Conservation (phyloP, 64 coral and sea anemone genomes). For the Porites australiensis region DNA sequence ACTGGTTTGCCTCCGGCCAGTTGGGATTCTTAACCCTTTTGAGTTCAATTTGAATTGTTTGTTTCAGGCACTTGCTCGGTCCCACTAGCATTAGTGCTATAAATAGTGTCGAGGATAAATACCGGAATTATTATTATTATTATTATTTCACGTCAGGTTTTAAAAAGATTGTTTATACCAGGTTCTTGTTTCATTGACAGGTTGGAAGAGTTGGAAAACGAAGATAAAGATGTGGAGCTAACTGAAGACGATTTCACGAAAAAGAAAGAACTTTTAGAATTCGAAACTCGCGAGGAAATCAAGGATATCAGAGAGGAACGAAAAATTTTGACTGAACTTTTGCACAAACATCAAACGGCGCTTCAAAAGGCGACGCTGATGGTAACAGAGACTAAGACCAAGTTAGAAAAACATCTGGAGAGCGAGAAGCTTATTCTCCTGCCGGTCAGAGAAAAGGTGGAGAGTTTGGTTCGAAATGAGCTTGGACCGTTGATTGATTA, state of each 20-base stretch:
- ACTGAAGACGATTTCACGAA: constrained; percentile 96
- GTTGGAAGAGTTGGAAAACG: constrained; percentile 90
- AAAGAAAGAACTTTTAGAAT: constrained; percentile 95
- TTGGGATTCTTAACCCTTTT: too few relatives aligned
- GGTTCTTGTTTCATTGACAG: neutral
- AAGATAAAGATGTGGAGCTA: constrained; percentile 85
- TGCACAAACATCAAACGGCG: constrained; percentile 91
- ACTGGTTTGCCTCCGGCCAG: too few relatives aligned
- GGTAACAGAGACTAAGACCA: constrained; percentile 96
- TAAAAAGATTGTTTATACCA: too few relatives aligned
- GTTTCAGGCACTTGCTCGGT: too few relatives aligned
- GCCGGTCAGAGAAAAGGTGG: constrained; percentile 84
- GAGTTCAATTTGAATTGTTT: too few relatives aligned
- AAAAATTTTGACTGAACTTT: constrained; percentile 89
- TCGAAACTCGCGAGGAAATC: constrained; percentile 92
- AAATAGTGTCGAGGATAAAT: too few relatives aligned
- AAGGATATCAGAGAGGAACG: constrained; percentile 98
- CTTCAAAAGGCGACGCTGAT: constrained; percentile 91
- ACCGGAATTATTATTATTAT: too few relatives aligned
- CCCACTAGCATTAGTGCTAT: too few relatives aligned
- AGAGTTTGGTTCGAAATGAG: constrained; percentile 91
- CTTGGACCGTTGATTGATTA: constrained; percentile 91
- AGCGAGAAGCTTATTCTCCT: constrained; percentile 82
- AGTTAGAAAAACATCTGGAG: constrained; percentile 94
- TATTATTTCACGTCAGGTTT: too few relatives aligned